These are phyloP conservation scores for Rattus norvegicus DNA, from an alignment of 2,113 vertebrate genomes.

Conservation along the genomic window DNA sequence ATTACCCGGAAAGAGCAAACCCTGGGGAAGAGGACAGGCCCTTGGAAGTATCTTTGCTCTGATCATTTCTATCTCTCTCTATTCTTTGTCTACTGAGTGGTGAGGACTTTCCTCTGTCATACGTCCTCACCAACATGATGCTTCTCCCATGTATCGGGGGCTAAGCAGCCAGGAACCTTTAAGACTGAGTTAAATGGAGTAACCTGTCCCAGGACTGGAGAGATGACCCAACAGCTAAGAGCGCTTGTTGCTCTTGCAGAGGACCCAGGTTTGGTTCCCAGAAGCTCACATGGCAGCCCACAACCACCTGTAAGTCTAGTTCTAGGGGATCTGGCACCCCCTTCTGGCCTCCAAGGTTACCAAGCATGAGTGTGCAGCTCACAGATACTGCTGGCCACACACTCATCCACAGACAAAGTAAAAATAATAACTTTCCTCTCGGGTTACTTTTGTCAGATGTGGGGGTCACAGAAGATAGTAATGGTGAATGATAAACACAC, in stretches of 20 bases:
- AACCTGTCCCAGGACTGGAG: too few species aligned
- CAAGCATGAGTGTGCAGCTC: background rate
- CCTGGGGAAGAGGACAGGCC: too few species aligned
- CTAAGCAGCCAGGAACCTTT: background rate
- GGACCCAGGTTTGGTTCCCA: background rate
- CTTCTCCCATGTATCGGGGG: too few species aligned
- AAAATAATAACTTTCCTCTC: background rate
- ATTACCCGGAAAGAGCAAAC: background rate
- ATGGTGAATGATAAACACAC: background rate
- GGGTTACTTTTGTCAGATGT: background rate
- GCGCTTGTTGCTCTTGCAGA: background rate
- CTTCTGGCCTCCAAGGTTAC: background rate
- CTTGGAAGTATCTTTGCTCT: background rate
- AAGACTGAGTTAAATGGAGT: background rate
- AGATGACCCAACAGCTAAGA: background rate
- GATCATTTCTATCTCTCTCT: background rate
- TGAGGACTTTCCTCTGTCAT: background rate
- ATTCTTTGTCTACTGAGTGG: background rate
- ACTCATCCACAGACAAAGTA: background rate
- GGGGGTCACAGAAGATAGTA: background rate
- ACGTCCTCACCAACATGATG: background rate
- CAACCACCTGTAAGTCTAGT: background rate
- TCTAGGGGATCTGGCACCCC: background rate
- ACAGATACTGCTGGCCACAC: background rate
- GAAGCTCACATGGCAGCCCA: background rate